Evolutionary conservation across 2,888 invertebrate species (phyloP).

Genomic region (Griposia aprilina): DNA sequence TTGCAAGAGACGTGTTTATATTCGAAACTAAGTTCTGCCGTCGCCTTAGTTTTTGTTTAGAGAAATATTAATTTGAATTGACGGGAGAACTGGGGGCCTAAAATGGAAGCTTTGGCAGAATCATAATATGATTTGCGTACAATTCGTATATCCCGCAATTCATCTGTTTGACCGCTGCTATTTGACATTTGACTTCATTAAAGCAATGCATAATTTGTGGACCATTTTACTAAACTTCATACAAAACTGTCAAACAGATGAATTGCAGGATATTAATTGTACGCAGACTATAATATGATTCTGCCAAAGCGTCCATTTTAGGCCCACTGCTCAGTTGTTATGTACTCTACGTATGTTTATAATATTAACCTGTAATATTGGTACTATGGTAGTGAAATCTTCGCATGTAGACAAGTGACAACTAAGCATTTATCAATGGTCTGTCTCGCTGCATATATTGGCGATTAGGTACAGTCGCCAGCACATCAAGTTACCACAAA

Average conservation of each 20-base stretch:
- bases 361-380: not conserved
- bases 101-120: no score
- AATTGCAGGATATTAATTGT: no score
- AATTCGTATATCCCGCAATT: no score
- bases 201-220: no score
- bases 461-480: not conserved
- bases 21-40: constrained; percentile 19
- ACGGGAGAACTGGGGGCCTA: not conserved
- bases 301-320: no score
- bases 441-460: not conserved
- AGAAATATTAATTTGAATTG: constrained; percentile 27
- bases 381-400: not conserved
- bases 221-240: no score
- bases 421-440: not conserved
- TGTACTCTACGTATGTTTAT: not conserved
- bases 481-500: no score
- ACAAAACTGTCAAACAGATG: no score
- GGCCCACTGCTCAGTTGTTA: not conserved
- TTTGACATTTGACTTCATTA: no score
- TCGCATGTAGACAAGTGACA: not conserved
- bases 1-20: constrained; percentile 39
- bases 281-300: no score
- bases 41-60: constrained; percentile 11
- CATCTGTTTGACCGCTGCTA: no score
- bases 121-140: no score